Conservation (phyloP, 2,888 invertebrate species). For the Cryptocephalus moraei region DNA sequence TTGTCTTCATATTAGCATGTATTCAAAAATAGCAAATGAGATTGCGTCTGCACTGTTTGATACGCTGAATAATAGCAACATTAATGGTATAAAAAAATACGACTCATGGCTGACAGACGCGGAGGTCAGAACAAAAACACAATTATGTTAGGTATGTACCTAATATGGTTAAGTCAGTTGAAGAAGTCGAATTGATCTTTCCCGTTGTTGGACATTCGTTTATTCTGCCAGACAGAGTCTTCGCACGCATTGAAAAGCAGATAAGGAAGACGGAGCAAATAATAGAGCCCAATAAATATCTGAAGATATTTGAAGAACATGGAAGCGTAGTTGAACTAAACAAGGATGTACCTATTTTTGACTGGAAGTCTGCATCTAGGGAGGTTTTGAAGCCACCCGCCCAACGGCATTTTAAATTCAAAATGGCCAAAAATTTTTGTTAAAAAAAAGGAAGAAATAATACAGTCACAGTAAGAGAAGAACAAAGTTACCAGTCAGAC, state of each 20-base stretch:
- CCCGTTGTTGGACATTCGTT: conserved; percentile 5
- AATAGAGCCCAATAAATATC: not conserved
- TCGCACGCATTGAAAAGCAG: conserved; percentile 2
- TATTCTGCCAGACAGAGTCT: conserved; percentile 1
- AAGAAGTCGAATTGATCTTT: conserved; percentile 1
- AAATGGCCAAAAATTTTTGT: not conserved
- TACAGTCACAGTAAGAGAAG: not conserved
- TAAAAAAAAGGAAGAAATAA: not conserved
- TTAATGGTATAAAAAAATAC: not conserved
- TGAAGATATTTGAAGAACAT: too few species aligned
- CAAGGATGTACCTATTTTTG: too few species aligned
- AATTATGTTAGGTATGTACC: not conserved
- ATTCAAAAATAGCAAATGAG: not conserved
- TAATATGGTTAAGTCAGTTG: not conserved
- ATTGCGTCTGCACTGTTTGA: not conserved
- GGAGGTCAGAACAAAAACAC: not conserved
- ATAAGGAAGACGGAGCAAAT: conserved; percentile 1
- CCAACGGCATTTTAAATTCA: not conserved
- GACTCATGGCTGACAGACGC: not conserved
- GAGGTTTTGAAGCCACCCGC: not conserved
- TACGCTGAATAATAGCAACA: not conserved
- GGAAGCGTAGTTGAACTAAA: too few species aligned
- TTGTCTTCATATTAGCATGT: too few species aligned
- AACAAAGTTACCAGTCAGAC: not conserved
- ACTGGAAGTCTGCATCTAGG: too few species aligned